Conservation (phyloP, 2,797 vertebrate genomes). For the Sphenopsis melanotis region DNA sequence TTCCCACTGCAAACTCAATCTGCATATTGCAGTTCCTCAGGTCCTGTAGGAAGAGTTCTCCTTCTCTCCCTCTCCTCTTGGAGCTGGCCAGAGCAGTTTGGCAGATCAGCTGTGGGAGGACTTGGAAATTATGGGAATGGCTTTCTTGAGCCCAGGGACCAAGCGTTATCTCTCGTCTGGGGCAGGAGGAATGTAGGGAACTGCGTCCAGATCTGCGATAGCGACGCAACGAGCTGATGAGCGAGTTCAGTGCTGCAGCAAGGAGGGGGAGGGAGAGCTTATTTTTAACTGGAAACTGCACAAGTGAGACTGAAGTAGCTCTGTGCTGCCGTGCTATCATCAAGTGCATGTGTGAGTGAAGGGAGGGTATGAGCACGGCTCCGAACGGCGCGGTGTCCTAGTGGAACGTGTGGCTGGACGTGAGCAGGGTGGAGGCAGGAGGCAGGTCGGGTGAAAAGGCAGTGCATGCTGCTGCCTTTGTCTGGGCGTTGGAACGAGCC, state of each 20-base stretch:
- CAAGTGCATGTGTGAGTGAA: not conserved
- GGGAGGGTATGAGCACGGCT: not conserved
- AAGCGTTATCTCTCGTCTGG: not conserved
- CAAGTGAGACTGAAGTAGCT: not conserved
- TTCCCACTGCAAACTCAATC: not conserved
- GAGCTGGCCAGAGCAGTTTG: not conserved
- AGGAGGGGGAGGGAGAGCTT: conserved; percentile 21
- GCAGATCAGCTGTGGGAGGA: not conserved
- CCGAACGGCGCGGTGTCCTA: not conserved
- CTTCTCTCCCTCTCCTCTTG: not conserved
- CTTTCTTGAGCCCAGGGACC: not conserved
- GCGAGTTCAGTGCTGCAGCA: not conserved
- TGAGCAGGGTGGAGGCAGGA: not conserved
- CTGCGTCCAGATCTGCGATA: not conserved
- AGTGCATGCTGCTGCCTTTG: not conserved
- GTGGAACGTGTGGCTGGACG: not conserved
- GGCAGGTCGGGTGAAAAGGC: not conserved
- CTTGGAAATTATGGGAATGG: not conserved
- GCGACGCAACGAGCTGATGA: not conserved
- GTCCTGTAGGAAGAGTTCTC: not conserved
- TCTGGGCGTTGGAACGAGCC: not conserved
- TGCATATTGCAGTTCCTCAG: not conserved
- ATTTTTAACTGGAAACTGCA: not conserved
- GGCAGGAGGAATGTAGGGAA: not conserved
- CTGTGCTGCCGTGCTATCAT: not conserved